Evolutionary conservation across 2,888 invertebrate species (phyloP), one percentile per base, ranked within the genome.

Genomic region (Cephus runcator): DNA sequence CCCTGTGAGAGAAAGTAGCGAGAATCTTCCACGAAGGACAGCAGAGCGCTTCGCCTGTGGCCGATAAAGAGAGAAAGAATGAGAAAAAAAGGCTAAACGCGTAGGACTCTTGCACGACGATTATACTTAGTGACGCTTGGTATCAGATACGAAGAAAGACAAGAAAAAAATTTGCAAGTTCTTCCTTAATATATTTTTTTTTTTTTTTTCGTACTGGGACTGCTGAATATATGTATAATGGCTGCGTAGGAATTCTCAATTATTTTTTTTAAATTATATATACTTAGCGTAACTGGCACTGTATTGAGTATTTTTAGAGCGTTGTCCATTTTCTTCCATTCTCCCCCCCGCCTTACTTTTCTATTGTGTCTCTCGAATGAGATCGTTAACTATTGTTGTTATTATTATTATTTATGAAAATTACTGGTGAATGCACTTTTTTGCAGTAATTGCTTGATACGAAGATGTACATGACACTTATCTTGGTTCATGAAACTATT

Each of bases 121-220:
- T 56, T 56, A 56, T 56, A 56, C 23, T 56, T 56, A 56, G 56
- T 56, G 56, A 23, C 9, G 56, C 56, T 56, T 56, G 23, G 9
- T 56, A 56, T 56, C 56, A 1, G 56, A 23, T 23, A 56, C 23
- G 56, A 23, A 23, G 23, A 23, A 9, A 56, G 56, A 56, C 9
- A 23, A 56, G 9, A 9, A 56, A 56, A 56, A 2, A 56, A 23
- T 69, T n/a, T n/a, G n/a, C 35, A 33, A 68, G 69, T 35, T 71
- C 76, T 23, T 75, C 71, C 75, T 69, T 69, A 68, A 56, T 75
- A 80, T 69, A 73, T 69, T 77, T 77, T 71, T 69, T 75, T 69
- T 77, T 77, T 71, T 69, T 75, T 81, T 75, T 75, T 56, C 9
- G 56, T 56, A 56, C 56, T 56, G 56, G 56, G 23, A 56, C 56